Percentiles rank a stretch among this genome's conserved stretches.
phyloP scores from a whole-genome alignment of 2,113 vertebrate species.

The Sclerurus mexicanus region DNA sequence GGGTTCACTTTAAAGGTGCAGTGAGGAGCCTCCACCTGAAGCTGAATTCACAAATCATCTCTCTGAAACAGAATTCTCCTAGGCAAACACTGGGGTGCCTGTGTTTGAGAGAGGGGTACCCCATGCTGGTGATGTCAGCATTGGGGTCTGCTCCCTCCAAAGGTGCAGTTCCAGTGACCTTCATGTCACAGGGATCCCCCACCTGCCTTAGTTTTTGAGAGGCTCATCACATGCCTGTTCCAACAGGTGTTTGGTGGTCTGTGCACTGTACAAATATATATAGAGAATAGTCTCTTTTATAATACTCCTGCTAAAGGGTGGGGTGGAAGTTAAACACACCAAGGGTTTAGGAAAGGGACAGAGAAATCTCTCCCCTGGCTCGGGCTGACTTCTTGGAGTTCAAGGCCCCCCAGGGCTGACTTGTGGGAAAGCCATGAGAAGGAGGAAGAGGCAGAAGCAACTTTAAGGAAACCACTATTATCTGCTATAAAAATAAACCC shows the following conservation, averaged over 20 bases:
- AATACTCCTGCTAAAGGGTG: not conserved
- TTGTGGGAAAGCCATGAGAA: not conserved
- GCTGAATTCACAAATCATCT: too few relatives aligned
- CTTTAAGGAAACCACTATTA: not conserved
- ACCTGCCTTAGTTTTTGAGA: not conserved
- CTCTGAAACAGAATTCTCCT: not conserved
- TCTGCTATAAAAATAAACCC: not conserved
- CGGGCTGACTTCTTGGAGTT: not conserved
- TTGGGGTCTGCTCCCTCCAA: fast-evolving
- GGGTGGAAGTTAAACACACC: not conserved
- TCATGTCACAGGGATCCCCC: too few relatives aligned
- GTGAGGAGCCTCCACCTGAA: fast-evolving
- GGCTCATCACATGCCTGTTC: not conserved
- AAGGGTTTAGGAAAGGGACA: not conserved
- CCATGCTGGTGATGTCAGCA: fast-evolving
- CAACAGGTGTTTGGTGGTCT: not conserved
- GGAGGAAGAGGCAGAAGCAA: not conserved
- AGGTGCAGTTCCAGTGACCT: not conserved
- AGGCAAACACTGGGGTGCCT: not conserved
- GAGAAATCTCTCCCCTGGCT: not conserved
- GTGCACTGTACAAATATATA: not conserved
- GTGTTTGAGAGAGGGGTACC: fast-evolving
- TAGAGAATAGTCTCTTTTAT: not conserved
- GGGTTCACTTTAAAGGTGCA: not conserved
- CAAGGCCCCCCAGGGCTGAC: not conserved